Base-by-base conservation (phyloP, 2,797 vertebrate species). In the Melopsittacus undulatus region DNA sequence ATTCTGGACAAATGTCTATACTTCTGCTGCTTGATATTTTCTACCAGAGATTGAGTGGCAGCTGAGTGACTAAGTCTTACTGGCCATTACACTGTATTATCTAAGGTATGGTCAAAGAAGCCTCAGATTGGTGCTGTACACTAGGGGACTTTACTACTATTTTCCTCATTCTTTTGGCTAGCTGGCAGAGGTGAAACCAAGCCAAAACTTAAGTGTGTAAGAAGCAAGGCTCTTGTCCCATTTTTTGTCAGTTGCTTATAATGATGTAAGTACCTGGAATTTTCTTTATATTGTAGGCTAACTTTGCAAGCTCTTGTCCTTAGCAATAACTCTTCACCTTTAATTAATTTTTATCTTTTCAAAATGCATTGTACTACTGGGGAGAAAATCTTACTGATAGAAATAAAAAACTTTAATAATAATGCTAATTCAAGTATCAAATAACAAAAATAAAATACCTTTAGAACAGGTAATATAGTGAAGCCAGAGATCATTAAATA, bases 261-360 rank as follows among this genome's bases (percentile, higher is more conserved):
- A 79, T 62, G 84, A 89, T 40, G 77, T 77, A 74, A 48, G 13
- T 51, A 92, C 48, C 30, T 70, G 56, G 34, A 3, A 2, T 79
- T 83, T 94, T 79, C 74, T 92, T 68, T 87, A 84, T 66, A 12
- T 69, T 32, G n/a, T 21, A 91, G 66, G 80, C 83, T 90, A 69
- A 92, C 59, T 95, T 73, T 1, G 2, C 2, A 11, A 90, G 89
- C 42, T 75, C 76, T 88, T 91, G 87, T 90, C 94, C 94, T 95
- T 82, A 80, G 54, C 83, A 78, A 73, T 94, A 96, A 90, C 63
- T 95, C 80, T 92, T 95, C 90, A 92, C 85, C 87, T 95, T 95
- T 83, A 92, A 92, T 95, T 93, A 84, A 92, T 91, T 96, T 94
- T 88, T 88, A 75, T 91, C 91, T 49, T 87, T 86, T 32, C 54